Percentiles rank a stretch among this genome's conserved stretches.
phyloP scores from a whole-genome alignment of 2,113 vertebrate genomes.

The Lampris incognitus region DNA sequence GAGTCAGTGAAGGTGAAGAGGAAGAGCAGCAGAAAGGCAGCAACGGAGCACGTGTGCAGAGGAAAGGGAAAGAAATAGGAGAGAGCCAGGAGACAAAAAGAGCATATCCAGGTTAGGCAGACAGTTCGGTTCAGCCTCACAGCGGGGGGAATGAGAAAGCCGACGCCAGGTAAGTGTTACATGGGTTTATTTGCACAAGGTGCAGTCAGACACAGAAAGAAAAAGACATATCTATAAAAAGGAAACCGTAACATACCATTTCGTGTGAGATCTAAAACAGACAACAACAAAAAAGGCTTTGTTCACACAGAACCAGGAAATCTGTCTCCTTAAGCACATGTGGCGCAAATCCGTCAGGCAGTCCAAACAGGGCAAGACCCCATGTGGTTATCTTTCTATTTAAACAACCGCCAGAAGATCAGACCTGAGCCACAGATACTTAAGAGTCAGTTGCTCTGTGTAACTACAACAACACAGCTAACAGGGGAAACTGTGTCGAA shows the following conservation, averaged over 20 bases:
- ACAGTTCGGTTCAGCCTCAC: slow-evolving; percentile 34
- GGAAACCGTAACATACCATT: neutral
- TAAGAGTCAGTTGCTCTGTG: too few species aligned
- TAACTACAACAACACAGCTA: too few species aligned
- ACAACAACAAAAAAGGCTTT: slow-evolving; percentile 5
- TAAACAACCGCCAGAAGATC: too few species aligned
- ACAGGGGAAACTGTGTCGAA: too few species aligned
- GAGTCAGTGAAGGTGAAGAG: slow-evolving; percentile 13
- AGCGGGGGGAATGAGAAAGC: slow-evolving; percentile 56
- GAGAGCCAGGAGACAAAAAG: neutral
- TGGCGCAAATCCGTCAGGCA: neutral
- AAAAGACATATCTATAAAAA: slow-evolving; percentile 37
- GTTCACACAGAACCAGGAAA: too few species aligned
- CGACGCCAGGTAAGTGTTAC: slow-evolving; percentile 55
- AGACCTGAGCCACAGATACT: too few species aligned
- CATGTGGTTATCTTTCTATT: too few species aligned
- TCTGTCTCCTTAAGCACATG: neutral
- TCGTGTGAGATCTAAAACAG: neutral
- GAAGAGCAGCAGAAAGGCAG: slow-evolving; percentile 18
- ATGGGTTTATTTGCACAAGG: slow-evolving; percentile 68
- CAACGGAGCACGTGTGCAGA: slow-evolving; percentile 5
- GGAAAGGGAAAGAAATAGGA: slow-evolving; percentile 22
- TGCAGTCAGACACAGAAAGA: slow-evolving; percentile 45
- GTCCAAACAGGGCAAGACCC: too few species aligned
- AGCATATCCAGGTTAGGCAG: slow-evolving; percentile 30